Evolutionary conservation across 2,888 invertebrate genomes (phyloP).

Genomic region (Agapostemon virescens): DNA sequence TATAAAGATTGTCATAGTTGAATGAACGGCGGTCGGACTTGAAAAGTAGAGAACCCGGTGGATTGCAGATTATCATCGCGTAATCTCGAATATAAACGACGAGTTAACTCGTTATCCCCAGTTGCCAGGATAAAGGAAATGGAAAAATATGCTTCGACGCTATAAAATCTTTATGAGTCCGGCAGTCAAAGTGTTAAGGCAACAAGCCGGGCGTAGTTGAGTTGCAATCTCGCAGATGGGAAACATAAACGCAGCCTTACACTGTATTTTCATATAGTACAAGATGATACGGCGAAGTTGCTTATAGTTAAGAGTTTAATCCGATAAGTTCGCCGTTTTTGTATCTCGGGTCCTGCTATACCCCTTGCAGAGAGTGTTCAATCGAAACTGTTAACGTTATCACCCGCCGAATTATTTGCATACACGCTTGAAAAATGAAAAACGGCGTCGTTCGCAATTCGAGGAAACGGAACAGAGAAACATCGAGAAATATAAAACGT

Average conservation of each 20-base stretch:
- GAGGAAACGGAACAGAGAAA: background rate
- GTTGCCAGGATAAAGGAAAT: background rate
- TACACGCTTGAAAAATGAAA: background rate
- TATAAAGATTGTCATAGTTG: background rate
- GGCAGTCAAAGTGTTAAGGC: constrained; percentile 12
- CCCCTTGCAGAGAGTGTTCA: background rate
- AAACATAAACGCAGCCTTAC: constrained; percentile 49
- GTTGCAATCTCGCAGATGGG: constrained; percentile 33
- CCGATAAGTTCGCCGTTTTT: constrained; percentile 48
- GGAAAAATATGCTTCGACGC: background rate
- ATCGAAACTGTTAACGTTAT: constrained; percentile 1
- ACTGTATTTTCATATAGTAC: constrained; percentile 53
- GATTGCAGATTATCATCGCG: background rate
- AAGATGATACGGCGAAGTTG: constrained; percentile 35
- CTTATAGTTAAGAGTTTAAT: constrained; percentile 28
- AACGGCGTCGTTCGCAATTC: background rate
- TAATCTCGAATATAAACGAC: constrained; percentile 8
- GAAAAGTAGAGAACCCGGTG: background rate
- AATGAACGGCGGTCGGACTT: background rate
- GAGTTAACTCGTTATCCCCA: background rate
- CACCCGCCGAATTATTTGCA: background rate
- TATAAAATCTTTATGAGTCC: constrained; percentile 1
- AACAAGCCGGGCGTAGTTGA: constrained; percentile 10
- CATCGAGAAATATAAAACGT: too few relatives aligned
- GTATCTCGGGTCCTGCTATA: constrained; percentile 36